Evolutionary conservation across 2,888 invertebrate species (phyloP).

Genomic region (Dryomyza anilis): DNA sequence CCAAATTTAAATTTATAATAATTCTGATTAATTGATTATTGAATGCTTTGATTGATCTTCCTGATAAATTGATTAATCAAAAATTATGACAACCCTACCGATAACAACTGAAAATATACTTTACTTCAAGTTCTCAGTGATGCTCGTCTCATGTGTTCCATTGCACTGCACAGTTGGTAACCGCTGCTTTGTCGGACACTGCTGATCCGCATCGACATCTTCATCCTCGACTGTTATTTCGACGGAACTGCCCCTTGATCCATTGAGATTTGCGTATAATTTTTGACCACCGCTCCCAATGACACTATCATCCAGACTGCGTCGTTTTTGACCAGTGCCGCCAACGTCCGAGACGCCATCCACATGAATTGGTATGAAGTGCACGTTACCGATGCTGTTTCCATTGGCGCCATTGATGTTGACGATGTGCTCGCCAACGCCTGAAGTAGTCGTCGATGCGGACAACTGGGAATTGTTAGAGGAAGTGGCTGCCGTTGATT

Average conservation of each 20-base stretch:
- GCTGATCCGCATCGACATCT: slow-evolving; percentile 25
- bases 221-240: slow-evolving; percentile 54
- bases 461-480: slow-evolving; percentile 24
- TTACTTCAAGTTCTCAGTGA: slow-evolving; percentile 39
- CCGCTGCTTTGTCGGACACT: no score
- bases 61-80: no score
- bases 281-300: slow-evolving; percentile 43
- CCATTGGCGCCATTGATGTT: slow-evolving; percentile 55
- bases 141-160: slow-evolving; percentile 25
- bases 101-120: slow-evolving; percentile 12
- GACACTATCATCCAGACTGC: slow-evolving; percentile 54
- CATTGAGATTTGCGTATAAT: slow-evolving; percentile 35
- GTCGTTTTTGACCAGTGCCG: slow-evolving; percentile 42
- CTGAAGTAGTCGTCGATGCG: slow-evolving; percentile 27
- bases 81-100: no score
- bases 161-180: no score
- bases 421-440: slow-evolving; percentile 54
- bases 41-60: no score
- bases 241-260: slow-evolving; percentile 40
- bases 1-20: no score
- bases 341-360: slow-evolving; percentile 39
- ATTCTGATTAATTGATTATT: no score
- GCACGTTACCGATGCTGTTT: slow-evolving; percentile 55
- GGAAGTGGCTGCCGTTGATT: slow-evolving; percentile 50
- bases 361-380: slow-evolving; percentile 57